Base-by-base conservation (phyloP, 1,140 invertebrate genomes). In the Atta texana region DNA sequence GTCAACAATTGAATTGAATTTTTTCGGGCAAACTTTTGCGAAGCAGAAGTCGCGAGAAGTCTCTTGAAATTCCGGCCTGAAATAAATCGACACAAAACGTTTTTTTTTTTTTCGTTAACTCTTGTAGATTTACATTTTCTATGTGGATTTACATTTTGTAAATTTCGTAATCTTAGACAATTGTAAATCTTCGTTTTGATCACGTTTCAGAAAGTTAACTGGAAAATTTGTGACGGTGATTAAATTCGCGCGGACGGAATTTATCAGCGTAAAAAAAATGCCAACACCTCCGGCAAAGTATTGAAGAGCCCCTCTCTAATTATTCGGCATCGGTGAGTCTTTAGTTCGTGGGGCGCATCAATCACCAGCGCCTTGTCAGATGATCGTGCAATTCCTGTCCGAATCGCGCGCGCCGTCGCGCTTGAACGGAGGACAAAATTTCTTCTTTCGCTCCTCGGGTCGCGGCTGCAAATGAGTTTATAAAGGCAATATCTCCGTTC, bases 401-500 rank as follows among this genome's bases (percentile, higher is more conserved):
- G 78, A 57, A 68, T 74, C 59, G 69, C 7, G 51, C 10, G 85
- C 51, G 81, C 68, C 86, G 59, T 16, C 82, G 68, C 24, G 86
- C 66, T 44, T 39, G 61, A 53, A 21, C 8, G n/a, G 51, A 71
- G 92, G 90, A 77, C 88, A 91, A 93, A 93, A 90, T 87, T 94
- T 88, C 21, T 31, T 21, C 91, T 59, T 18, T 49, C 71, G 24
- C 16, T 74, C 14, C 44, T 34, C 69, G 71, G 91, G 91, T 87
- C 92, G 92, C 87, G 92, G 93, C 93, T 95, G 94, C 93, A 95
- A 95, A 95, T 95, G 94, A 95, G 94, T 95, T 95, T 94, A 94
- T 95, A 95, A 95, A 94, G 91, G 94, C 94, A 93, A 93, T 93
- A 94, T 94, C 94, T 93, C 86, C 91, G 91, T 88, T 87, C 87